Percentiles rank a stretch among this genome's conserved stretches.
phyloP scores from a whole-genome alignment of 2,888 invertebrate genomes.

The Beris chalybata region DNA sequence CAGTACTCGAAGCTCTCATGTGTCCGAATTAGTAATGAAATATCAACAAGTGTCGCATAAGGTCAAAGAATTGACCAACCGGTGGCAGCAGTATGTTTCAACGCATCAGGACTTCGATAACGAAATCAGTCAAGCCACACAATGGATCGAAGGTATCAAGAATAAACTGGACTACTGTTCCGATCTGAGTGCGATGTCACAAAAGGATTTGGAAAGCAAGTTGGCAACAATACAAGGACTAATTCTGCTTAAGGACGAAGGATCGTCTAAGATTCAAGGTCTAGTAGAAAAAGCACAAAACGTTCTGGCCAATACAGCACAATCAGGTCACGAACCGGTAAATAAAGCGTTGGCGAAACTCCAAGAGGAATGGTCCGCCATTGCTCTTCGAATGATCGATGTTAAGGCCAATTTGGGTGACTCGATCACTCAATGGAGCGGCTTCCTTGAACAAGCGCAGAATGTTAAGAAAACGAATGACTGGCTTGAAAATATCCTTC shows the following conservation, averaged over 20 bases:
- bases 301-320: slow-evolving; percentile 88
- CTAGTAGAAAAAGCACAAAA: slow-evolving; percentile 90
- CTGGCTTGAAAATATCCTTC: slow-evolving; percentile 72
- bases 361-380: slow-evolving; percentile 87
- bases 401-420: slow-evolving; percentile 86
- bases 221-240: slow-evolving; percentile 83
- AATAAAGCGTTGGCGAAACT: slow-evolving; percentile 79
- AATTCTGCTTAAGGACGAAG: slow-evolving; percentile 88
- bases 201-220: slow-evolving; percentile 84
- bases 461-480: slow-evolving; percentile 79
- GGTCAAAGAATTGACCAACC: slow-evolving; percentile 85
- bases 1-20: slow-evolving; percentile 75
- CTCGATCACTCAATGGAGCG: slow-evolving; percentile 89
- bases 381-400: slow-evolving; percentile 86
- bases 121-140: slow-evolving; percentile 74
- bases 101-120: slow-evolving; percentile 86
- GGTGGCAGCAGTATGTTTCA: slow-evolving; percentile 90
- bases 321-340: slow-evolving; percentile 82
- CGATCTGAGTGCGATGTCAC: slow-evolving; percentile 77
- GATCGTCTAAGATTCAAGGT: slow-evolving; percentile 83
- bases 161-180: slow-evolving; percentile 86
- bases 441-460: slow-evolving; percentile 85
- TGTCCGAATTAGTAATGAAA: slow-evolving; percentile 87
- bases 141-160: slow-evolving; percentile 81
- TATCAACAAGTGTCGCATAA: slow-evolving; percentile 89